A percentile compares a stretch with the other conserved stretches of the same genome.
Evolutionary conservation across 2,113 vertebrate species (phyloP).

Genomic region (Aleadryas rufinucha): DNA sequence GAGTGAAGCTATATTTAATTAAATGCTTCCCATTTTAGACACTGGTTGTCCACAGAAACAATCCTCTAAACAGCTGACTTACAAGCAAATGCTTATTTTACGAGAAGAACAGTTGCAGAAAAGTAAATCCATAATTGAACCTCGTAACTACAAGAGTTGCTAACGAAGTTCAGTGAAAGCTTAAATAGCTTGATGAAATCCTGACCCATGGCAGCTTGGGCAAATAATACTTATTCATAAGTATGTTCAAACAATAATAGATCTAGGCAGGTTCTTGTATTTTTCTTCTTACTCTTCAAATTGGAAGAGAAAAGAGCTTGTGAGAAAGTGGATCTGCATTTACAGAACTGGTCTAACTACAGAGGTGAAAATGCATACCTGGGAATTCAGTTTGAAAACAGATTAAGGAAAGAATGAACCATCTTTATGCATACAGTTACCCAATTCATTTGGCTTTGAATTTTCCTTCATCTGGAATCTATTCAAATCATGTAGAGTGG

Average conservation of each 20-base stretch:
- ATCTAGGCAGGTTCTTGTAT: not conserved
- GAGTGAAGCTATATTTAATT: not conserved
- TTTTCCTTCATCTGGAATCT: not conserved
- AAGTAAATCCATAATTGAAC: not conserved
- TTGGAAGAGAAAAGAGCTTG: not conserved
- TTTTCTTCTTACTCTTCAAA: not conserved
- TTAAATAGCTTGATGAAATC: not conserved
- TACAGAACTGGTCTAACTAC: not conserved
- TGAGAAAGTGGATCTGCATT: not conserved
- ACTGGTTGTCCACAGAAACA: not conserved
- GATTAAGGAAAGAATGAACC: not conserved
- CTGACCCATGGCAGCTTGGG: not conserved
- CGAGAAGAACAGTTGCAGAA: not conserved
- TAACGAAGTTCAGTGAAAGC: not conserved
- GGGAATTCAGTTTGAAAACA: not conserved
- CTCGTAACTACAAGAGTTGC: not conserved
- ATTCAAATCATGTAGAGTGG: not conserved
- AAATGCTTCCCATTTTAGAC: not conserved
- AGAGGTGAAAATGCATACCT: not conserved
- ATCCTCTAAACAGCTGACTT: not conserved
- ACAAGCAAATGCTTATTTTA: not conserved
- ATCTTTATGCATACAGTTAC: not conserved
- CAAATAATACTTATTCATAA: not conserved
- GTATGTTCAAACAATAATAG: not conserved
- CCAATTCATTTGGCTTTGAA: not conserved